Conservation (phyloP, 2,113 vertebrate species). For the Junco hyemalis region DNA sequence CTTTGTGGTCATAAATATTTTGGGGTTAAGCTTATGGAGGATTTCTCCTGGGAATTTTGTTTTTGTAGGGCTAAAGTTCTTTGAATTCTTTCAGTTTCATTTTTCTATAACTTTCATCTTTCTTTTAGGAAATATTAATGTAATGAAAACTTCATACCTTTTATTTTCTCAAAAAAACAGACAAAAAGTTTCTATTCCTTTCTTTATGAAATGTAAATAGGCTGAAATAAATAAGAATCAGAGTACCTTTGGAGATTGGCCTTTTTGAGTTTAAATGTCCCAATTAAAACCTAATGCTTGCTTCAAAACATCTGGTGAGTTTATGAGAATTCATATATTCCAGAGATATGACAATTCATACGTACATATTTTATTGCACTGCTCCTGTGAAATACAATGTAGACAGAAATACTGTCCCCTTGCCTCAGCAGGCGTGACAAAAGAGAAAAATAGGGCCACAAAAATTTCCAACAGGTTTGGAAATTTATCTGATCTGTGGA, state of each 20-base stretch:
- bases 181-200: not conserved
- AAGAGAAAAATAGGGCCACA: slow-evolving; percentile 31
- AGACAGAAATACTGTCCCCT: slow-evolving; percentile 44
- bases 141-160: not conserved
- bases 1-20: not conserved
- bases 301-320: slow-evolving; percentile 52
- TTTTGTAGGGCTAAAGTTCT: not conserved
- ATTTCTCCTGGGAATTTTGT: not conserved
- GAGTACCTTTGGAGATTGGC: not conserved
- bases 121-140: not conserved
- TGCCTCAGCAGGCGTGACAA: slow-evolving; percentile 1
- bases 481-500: slow-evolving; percentile 14
- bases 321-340: slow-evolving; percentile 44
- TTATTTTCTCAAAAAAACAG: not conserved
- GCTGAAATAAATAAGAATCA: not conserved
- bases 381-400: slow-evolving; percentile 18
- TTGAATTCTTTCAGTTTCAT: not conserved
- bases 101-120: not conserved
- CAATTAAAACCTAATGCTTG: slow-evolving; percentile 38
- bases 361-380: not conserved
- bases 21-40: not conserved
- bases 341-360: slow-evolving; percentile 31
- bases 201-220: not conserved
- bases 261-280: slow-evolving; percentile 26
- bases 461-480: slow-evolving; percentile 1